Evolutionary conservation across 92 coral and sea anemone genomes (phyloP).

Genomic region (Palythoa grandis): DNA sequence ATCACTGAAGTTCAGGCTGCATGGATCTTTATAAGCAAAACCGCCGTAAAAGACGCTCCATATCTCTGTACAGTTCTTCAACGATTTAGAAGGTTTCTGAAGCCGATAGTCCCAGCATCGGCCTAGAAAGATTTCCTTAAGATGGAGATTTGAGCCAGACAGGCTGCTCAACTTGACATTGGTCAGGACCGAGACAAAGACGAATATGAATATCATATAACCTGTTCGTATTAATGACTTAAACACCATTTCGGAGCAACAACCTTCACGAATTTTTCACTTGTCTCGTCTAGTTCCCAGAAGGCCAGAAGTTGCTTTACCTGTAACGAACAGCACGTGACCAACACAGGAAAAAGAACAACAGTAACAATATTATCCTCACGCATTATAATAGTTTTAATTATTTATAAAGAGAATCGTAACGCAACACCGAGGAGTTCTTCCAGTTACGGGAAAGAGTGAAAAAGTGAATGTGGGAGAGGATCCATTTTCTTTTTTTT

Average conservation of each 20-base stretch:
- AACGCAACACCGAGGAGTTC: no score
- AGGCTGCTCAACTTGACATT: not conserved
- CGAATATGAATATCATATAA: not conserved
- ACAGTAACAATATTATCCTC: not conserved
- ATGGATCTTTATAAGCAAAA: constrained; percentile 27
- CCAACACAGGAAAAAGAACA: not conserved
- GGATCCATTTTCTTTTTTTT: no score
- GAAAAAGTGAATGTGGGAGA: no score
- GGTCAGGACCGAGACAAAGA: not conserved
- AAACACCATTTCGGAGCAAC: not conserved
- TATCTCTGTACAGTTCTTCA: constrained; percentile 12
- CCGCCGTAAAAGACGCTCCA: constrained; percentile 5
- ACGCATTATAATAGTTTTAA: no score
- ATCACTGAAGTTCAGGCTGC: constrained; percentile 11
- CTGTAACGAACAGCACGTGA: not conserved
- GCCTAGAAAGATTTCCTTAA: constrained; percentile 18
- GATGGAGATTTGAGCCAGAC: constrained; percentile 11
- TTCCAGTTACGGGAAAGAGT: no score
- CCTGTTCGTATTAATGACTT: not conserved
- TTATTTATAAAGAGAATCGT: no score
- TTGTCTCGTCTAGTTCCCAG: not conserved
- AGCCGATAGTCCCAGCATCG: constrained; percentile 27
- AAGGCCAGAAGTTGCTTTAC: not conserved
- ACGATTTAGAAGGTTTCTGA: not conserved
- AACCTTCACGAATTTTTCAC: not conserved